A percentile compares a stretch with the other conserved stretches of the same genome.
Conservation (phyloP, 2,888 invertebrate species). For the Yponomeuta sedellus region DNA sequence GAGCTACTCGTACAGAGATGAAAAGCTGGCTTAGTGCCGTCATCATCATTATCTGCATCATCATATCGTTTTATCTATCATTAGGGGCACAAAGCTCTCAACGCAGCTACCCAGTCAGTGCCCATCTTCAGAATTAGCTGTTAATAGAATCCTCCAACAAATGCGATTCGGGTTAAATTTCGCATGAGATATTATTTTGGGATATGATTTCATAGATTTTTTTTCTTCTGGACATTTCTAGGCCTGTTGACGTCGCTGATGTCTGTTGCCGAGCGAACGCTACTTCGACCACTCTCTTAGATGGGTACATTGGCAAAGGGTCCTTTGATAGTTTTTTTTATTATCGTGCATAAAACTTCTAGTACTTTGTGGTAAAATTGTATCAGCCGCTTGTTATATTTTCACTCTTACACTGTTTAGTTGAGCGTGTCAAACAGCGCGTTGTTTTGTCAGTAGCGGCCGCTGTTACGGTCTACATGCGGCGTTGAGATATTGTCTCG, state of each 20-base stretch:
- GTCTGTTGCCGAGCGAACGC: too few relatives aligned
- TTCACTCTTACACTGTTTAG: constrained; percentile 56
- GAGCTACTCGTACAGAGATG: neutral
- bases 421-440: constrained; percentile 54
- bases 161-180: too few relatives aligned
- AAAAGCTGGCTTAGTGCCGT: neutral
- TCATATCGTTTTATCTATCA: neutral
- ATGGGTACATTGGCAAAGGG: too few relatives aligned
- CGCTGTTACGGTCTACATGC: constrained; percentile 71
- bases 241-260: too few relatives aligned
- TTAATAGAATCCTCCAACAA: neutral
- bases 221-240: too few relatives aligned
- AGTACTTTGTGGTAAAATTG: neutral
- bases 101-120: neutral
- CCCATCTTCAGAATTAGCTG: neutral
- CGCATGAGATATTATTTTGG: too few relatives aligned
- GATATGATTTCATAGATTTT: too few relatives aligned
- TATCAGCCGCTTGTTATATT: constrained; percentile 19
- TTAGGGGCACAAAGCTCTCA: neutral
- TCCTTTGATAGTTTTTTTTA: too few relatives aligned
- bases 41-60: neutral
- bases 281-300: too few relatives aligned
- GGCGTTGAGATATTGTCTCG: constrained; percentile 35
- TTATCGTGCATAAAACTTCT: neutral
- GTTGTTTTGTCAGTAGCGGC: constrained; percentile 62